phyloP scores from a whole-genome alignment of 2,113 vertebrate genomes.

The Crotophaga sulcirostris region DNA sequence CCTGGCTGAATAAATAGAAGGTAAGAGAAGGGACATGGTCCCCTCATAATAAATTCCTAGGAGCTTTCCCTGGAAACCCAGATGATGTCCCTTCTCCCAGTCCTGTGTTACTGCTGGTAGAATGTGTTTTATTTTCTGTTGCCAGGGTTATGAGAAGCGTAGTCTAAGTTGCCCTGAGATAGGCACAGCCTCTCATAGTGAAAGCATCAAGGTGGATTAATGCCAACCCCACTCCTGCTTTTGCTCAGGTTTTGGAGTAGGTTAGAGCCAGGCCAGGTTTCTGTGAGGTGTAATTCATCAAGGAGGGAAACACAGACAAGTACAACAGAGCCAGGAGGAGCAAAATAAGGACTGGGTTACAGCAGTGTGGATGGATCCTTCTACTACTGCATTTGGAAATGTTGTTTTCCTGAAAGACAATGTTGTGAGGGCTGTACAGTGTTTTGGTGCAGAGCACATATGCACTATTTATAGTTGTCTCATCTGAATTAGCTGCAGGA shows the following conservation, averaged over 20 bases:
- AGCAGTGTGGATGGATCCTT: background rate
- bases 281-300: background rate
- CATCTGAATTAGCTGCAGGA: background rate
- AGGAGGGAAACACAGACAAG: background rate
- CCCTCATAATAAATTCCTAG: background rate
- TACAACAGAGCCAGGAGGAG: background rate
- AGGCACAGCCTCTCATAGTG: background rate
- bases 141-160: background rate
- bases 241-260: background rate
- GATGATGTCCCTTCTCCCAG: background rate
- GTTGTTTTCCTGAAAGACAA: background rate
- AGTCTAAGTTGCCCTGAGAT: background rate
- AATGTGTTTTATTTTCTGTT: background rate
- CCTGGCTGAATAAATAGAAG: background rate
- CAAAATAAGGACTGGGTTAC: background rate
- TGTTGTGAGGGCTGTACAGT: background rate
- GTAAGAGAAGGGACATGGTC: background rate
- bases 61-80: background rate
- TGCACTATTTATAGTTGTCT: background rate
- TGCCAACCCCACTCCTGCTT: background rate
- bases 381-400: background rate
- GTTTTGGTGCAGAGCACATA: background rate
- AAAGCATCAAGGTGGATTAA: background rate
- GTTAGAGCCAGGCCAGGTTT: background rate
- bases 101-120: background rate